Evolutionary conservation across 2,113 vertebrate genomes (phyloP).

Genomic region (Lasiurus cinereus): DNA sequence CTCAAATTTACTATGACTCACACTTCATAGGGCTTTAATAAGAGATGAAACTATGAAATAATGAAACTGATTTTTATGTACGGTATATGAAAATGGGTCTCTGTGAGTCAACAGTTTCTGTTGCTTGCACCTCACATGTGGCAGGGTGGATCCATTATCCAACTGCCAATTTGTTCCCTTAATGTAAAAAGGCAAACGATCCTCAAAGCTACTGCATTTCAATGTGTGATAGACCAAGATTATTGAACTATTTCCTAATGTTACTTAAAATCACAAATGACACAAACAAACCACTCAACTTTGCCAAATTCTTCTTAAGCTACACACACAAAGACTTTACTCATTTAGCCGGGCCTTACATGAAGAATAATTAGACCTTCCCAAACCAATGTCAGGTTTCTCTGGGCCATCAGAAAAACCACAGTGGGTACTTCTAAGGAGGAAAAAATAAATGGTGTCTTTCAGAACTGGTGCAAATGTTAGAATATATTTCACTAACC

Average conservation of each 20-base stretch:
- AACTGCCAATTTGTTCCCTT: background rate
- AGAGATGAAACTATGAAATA: constrained; percentile 24
- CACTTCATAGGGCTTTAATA: background rate
- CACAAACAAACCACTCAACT: background rate
- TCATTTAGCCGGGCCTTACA: background rate
- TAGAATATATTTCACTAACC: constrained; percentile 17
- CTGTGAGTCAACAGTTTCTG: constrained; percentile 11
- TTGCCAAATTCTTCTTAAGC: constrained; percentile 40
- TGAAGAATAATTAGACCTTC: constrained; percentile 46
- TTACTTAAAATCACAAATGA: constrained; percentile 41
- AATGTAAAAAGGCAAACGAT: background rate
- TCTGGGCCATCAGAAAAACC: background rate
- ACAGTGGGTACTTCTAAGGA: constrained; percentile 26
- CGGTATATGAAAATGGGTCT: constrained; percentile 18
- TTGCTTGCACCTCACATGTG: background rate
- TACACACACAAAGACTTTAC: background rate
- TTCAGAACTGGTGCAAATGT: background rate
- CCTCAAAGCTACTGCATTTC: background rate
- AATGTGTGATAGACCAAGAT: background rate
- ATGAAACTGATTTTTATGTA: constrained; percentile 38
- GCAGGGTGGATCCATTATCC: constrained; percentile 1
- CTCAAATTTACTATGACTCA: constrained; percentile 67
- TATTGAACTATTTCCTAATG: background rate
- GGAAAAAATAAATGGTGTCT: constrained; percentile 31
- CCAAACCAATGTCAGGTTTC: constrained; percentile 21